These are phyloP conservation scores for Leucophenga varia DNA, from an alignment of 1,140 invertebrate genomes.

Conservation along the genomic window DNA sequence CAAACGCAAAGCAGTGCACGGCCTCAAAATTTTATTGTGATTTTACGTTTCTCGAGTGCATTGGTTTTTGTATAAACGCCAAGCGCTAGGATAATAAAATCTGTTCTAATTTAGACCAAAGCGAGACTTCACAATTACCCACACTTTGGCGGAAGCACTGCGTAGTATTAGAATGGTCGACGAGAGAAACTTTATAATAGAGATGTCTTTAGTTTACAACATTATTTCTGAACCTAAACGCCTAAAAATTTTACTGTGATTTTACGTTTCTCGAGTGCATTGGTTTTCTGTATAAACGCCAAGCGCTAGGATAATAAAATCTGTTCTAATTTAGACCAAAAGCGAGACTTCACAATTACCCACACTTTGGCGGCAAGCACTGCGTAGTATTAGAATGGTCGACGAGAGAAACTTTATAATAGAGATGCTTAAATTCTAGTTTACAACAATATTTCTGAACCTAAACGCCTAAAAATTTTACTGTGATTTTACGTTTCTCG, in stretches of 20 bases:
- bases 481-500: slow-evolving; percentile 23
- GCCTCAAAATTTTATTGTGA: slow-evolving; percentile 5
- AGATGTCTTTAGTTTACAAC: too few relatives aligned
- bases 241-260: slow-evolving; percentile 6
- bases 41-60: slow-evolving; percentile 22
- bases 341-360: slow-evolving; percentile 39
- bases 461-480: not conserved
- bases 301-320: slow-evolving; percentile 11
- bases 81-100: slow-evolving; percentile 11
- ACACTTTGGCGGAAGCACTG: slow-evolving; percentile 7
- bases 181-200: not conserved
- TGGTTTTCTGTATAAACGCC: not conserved
- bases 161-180: slow-evolving; percentile 43
- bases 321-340: slow-evolving; percentile 36
- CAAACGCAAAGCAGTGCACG: too few relatives aligned
- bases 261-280: slow-evolving; percentile 21
- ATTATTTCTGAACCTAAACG: too few relatives aligned
- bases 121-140: slow-evolving; percentile 37
- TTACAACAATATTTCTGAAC: too few relatives aligned
- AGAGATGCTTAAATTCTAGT: not conserved
- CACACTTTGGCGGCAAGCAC: slow-evolving; percentile 5
- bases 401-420: not conserved
- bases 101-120: slow-evolving; percentile 36
- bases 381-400: slow-evolving; percentile 43
- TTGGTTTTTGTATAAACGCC: not conserved